Percentiles rank a stretch among this genome's conserved stretches.
These are phyloP conservation scores for Limnothrissa miodon DNA, from an alignment of 2,113 vertebrate genomes.

Conservation along the genomic window DNA sequence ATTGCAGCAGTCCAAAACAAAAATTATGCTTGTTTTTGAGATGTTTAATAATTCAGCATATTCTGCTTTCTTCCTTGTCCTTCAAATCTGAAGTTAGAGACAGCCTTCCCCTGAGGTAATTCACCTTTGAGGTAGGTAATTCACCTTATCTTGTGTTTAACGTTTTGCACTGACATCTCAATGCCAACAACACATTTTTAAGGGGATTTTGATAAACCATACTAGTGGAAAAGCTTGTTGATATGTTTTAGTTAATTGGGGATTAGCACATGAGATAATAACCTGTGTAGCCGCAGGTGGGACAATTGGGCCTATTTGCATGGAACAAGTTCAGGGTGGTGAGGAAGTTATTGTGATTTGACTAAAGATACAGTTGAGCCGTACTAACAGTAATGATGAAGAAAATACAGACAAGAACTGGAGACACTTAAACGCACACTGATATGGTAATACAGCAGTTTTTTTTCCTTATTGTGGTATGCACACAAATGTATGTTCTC, in stretches of 20 bases:
- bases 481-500: background rate
- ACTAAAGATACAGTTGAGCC: background rate
- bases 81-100: background rate
- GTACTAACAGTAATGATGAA: background rate
- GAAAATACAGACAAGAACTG: background rate
- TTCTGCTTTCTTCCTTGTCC: background rate
- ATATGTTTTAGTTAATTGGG: too few species aligned
- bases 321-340: background rate
- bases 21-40: background rate
- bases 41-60: background rate
- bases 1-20: background rate
- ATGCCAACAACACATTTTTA: background rate
- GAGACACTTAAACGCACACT: background rate
- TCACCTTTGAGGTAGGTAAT: too few species aligned
- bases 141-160: background rate
- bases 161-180: background rate
- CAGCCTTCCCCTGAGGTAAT: background rate
- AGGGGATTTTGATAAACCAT: too few species aligned
- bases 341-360: constrained; percentile 4
- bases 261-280: too few species aligned
- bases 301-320: background rate
- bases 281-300: too few species aligned
- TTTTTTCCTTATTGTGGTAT: background rate
- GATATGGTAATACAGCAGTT: background rate
- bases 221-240: too few species aligned